A percentile compares a stretch with the other conserved stretches of the same genome.
These are phyloP conservation scores for Cariama cristata DNA, from an alignment of 2,113 vertebrate species.

Conservation along the genomic window DNA sequence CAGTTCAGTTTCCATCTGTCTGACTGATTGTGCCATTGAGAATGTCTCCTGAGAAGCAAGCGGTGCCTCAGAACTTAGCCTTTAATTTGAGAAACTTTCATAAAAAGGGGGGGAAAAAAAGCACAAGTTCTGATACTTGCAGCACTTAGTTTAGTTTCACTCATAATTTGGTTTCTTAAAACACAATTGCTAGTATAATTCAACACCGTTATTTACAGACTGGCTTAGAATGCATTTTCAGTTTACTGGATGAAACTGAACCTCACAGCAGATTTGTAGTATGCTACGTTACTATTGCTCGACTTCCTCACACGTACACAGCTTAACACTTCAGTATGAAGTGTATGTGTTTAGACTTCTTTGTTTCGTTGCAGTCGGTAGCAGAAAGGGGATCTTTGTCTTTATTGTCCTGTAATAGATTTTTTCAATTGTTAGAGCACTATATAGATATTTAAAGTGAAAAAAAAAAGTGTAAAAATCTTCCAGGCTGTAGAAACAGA, in stretches of 20 bases:
- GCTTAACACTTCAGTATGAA: background rate
- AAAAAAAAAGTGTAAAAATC: constrained; percentile 11
- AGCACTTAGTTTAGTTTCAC: background rate
- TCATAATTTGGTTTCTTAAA: background rate
- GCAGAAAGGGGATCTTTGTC: constrained; percentile 8
- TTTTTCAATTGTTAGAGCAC: constrained; percentile 18
- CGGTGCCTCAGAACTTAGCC: background rate
- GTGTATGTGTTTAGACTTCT: background rate
- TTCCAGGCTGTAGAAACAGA: background rate
- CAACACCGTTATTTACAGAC: background rate
- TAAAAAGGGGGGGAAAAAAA: background rate
- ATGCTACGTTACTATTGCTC: constrained; percentile 31
- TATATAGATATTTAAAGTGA: constrained; percentile 11
- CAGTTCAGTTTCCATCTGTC: background rate
- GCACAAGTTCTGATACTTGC: background rate
- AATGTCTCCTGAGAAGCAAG: background rate
- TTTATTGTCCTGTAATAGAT: constrained; percentile 32
- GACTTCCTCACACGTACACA: background rate
- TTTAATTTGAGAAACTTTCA: background rate
- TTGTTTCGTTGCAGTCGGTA: constrained; percentile 28
- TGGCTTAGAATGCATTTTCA: background rate
- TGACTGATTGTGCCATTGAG: background rate
- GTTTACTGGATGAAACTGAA: constrained; percentile 14
- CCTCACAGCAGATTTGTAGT: constrained; percentile 14
- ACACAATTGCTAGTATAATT: background rate